Evolutionary conservation across 2,797 vertebrate genomes (phyloP).

Genomic region (Liparis tanakae): DNA sequence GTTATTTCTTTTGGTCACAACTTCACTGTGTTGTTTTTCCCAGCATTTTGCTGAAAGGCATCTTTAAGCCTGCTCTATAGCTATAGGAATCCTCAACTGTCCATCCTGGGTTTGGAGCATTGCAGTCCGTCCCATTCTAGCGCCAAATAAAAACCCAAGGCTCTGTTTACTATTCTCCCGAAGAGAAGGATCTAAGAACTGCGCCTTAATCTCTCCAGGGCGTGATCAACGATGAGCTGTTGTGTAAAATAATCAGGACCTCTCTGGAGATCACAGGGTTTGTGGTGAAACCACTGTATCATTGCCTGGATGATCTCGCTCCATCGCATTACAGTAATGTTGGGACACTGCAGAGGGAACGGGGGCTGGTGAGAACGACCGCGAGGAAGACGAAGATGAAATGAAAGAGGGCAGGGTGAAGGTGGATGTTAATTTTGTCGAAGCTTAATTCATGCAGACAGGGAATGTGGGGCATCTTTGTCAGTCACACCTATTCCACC

Average conservation of each 20-base stretch:
- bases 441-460: constrained; percentile 27
- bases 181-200: constrained; percentile 33
- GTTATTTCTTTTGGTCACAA: not conserved
- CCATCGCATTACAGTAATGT: constrained; percentile 14
- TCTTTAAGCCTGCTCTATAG: too few relatives aligned
- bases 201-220: constrained; percentile 28
- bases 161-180: constrained; percentile 32
- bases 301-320: constrained; percentile 27
- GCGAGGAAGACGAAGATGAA: not conserved
- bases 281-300: constrained; percentile 25
- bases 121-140: constrained; percentile 24
- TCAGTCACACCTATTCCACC: not conserved
- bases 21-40: not conserved
- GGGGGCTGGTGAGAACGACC: not conserved
- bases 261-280: constrained; percentile 33
- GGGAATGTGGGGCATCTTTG: constrained; percentile 32
- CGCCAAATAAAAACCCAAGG: constrained; percentile 42
- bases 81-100: not conserved
- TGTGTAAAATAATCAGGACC: constrained; percentile 43
- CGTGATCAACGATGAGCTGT: constrained; percentile 44
- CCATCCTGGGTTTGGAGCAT: constrained; percentile 1
- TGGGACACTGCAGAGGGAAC: not conserved
- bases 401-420: not conserved
- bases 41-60: not conserved
- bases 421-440: constrained; percentile 25